Evolutionary conservation across 2,797 vertebrate genomes (phyloP), one percentile per base, ranked within the genome.

Genomic region (Anisognathus igniventris): DNA sequence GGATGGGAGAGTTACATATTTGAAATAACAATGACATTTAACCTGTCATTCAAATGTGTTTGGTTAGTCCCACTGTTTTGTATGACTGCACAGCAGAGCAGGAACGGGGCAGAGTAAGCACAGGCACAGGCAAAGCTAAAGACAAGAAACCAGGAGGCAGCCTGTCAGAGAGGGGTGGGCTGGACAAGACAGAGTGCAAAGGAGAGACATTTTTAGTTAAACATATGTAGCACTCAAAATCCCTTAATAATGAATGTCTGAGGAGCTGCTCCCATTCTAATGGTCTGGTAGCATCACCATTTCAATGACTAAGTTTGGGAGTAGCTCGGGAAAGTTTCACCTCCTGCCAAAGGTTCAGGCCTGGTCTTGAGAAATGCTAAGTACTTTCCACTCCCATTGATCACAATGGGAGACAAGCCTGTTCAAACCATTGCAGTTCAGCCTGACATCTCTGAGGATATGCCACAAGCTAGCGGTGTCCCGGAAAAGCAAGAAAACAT

Each of bases 281-380:
- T 16, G 67, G 27, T 79, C 57, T 61, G 27, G 73, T 51, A 66
- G 51, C 77, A 62, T 51, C 57, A 54, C 42, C 57, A 22, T 45
- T 62, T 42, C 62, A 60, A 61, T 44, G 71, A 77, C 50, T 93
- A 77, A 48, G 35, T 77, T 42, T 42, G 57, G 47, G 72, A 78
- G 71, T 42, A 87, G 37, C 78, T 68, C 33, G 53, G 71, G 6
- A 33, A 56, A 85, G 39, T 71, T 89, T 88, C 75, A 74, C n/a
- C 64, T 91, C 74, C 66, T 89, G 61, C 67, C 74, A 89, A 79
- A 85, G 42, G 64, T 79, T 96, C 90, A 82, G 66, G 74, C 45
- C 60, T 57, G 56, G 45, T 95, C 92, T 90, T 90, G 64, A 92
- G 86, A 91, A 92, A 89, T 6, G 9, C 37, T 1, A 12, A 89